phyloP scores from a whole-genome alignment of 2,888 invertebrate species.

The Dynastes maya region DNA sequence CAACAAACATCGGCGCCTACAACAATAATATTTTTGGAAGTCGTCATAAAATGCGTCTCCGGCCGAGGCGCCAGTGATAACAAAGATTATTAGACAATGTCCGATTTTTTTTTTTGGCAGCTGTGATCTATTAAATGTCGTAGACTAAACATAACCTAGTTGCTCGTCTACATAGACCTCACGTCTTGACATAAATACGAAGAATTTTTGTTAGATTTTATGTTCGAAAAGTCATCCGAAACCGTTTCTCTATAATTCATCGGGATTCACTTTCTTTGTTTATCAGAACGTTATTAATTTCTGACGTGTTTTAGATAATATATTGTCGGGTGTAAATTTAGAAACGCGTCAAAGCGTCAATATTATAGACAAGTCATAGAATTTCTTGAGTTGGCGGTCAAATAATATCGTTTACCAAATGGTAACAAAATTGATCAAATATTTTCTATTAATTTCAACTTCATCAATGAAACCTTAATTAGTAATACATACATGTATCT shows the following conservation, averaged over 20 bases:
- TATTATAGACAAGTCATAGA: no score
- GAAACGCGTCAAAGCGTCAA: no score
- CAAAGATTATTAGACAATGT: slow-evolving; percentile 40
- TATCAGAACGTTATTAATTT: no score
- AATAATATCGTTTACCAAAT: no score
- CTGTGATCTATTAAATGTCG: slow-evolving; percentile 30
- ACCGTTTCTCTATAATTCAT: neutral
- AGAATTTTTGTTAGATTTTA: slow-evolving; percentile 4
- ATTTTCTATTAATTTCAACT: no score
- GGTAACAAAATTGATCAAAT: no score
- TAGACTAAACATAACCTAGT: slow-evolving; percentile 30
- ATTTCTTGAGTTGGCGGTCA: no score
- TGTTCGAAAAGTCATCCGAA: no score
- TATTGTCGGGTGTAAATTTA: no score
- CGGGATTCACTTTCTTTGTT: neutral
- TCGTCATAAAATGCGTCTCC: slow-evolving; percentile 30
- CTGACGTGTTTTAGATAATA: no score
- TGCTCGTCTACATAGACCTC: slow-evolving; percentile 4
- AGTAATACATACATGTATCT: no score
- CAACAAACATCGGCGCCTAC: slow-evolving; percentile 21
- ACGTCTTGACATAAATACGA: neutral
- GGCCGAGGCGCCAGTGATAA: slow-evolving; percentile 42
- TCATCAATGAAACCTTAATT: no score
- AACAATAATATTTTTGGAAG: slow-evolving; percentile 39
- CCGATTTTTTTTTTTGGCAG: slow-evolving; percentile 39